phyloP scores from a whole-genome alignment of 2,797 vertebrate species.

The Apogon talboti region DNA sequence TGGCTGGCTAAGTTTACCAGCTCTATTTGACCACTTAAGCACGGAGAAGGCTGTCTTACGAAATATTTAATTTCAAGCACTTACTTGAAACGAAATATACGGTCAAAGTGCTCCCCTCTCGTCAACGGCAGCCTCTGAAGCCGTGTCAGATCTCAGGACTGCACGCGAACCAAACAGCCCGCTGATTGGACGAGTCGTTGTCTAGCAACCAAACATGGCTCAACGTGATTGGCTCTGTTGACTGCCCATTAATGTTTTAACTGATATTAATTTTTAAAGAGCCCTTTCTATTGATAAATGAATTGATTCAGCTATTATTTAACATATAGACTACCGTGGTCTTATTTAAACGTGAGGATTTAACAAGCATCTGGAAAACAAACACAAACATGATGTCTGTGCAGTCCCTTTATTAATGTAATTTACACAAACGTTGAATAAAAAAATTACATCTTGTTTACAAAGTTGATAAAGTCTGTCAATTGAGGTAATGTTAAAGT shows the following conservation, averaged over 20 bases:
- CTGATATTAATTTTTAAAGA: not conserved
- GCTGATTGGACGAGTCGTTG: conserved; percentile 74
- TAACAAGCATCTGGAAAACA: too few relatives aligned
- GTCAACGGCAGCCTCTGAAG: not conserved
- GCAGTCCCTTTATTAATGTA: conserved; percentile 24
- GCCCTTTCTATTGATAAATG: not conserved
- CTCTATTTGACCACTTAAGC: not conserved
- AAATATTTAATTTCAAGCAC: not conserved
- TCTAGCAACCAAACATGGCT: conserved; percentile 74
- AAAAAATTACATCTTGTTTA: conserved; percentile 15
- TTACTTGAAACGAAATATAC: conserved; percentile 3
- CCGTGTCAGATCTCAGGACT: not conserved
- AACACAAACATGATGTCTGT: too few relatives aligned
- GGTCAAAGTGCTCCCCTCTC: not conserved
- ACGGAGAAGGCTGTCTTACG: too few relatives aligned
- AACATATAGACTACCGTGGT: not conserved
- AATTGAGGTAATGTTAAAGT: not conserved
- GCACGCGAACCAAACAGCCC: conserved; percentile 42
- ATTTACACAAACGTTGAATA: conserved; percentile 3
- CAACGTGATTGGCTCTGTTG: conserved; percentile 61
- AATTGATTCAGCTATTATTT: not conserved
- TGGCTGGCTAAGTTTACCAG: not conserved
- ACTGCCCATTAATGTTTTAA: not conserved
- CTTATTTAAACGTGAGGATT: too few relatives aligned
- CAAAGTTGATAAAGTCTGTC: not conserved